Base-by-base conservation (phyloP, 92 coral and sea anemone genomes). In the Siderastrea siderea region DNA sequence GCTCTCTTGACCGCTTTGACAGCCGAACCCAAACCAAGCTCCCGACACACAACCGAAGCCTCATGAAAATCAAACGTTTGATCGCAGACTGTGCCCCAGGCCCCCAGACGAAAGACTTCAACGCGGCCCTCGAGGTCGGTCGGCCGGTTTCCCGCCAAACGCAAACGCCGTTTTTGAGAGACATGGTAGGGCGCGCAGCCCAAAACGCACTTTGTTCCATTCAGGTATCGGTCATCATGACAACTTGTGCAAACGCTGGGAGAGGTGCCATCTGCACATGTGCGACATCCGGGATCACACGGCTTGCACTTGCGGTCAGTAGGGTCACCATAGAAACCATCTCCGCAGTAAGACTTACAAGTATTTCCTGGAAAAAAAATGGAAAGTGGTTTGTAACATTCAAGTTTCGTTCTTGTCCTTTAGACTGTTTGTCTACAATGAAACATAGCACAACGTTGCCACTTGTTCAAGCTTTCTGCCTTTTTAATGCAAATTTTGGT, bases 271-370 rank as follows among this genome's bases (percentile, higher is more conserved):
- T 88, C 94, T 8, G 93, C 86, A 85, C 99, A 97, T 12, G 96
- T 86, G 85, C 96, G 95, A 89, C 99, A 97, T 6, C 50, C 79
- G 53, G 89, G 14, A 64, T 91, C 77, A 66, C 99, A 97, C 5
- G 43, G 80, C 78, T 87, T 55, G 80, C 99, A 97, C 54, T 59
- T 84, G 11, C 95, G 89, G 74, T 71, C 86, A 1, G 71, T 75
- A 6, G 90, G 80, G 54, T 96, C 86, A 47, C 96, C 98, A 83
- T 87, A 97, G 78, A 75, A 97, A 9, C 99, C 99, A 47, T 95
- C 98, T 9, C 93, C 87, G 50, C 99, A 96, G 48, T 73, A 62
- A 0, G 78, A 52, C 59, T 77, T 83, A 58, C 99, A 96, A 63
- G 85, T 86, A 69, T 84, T 78, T 6, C 91, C 98, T 95, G 55